These are phyloP conservation scores for Aphis gossypii DNA, from an alignment of 1,140 invertebrate genomes.

Conservation along the genomic window DNA sequence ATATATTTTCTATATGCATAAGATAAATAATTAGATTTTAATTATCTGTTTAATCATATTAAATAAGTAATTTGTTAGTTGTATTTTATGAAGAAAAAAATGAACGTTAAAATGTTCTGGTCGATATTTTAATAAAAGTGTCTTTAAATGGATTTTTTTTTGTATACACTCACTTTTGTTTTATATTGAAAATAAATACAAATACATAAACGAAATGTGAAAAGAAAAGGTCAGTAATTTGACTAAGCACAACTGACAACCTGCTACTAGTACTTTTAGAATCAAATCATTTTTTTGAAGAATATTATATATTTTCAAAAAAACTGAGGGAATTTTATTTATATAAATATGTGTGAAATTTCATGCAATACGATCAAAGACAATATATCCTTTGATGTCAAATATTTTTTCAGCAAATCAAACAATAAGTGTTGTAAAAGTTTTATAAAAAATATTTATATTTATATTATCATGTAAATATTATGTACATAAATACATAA, in stretches of 20 bases:
- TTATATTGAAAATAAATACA: neutral
- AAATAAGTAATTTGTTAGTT: neutral
- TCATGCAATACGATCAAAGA: constrained; percentile 4
- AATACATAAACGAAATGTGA: neutral
- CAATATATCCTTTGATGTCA: neutral
- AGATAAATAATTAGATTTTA: constrained; percentile 14
- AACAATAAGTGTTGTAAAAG: constrained; percentile 4
- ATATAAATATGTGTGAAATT: neutral
- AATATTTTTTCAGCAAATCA: neutral
- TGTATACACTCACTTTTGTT: neutral
- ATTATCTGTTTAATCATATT: neutral
- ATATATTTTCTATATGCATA: neutral
- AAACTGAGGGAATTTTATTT: neutral
- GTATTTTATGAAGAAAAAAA: neutral
- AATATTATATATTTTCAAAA: neutral
- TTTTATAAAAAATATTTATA: neutral
- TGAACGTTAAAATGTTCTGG: neutral
- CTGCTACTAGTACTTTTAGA: neutral
- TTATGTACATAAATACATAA: constrained; percentile 9
- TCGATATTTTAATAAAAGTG: neutral
- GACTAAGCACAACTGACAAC: neutral
- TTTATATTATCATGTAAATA: constrained; percentile 5
- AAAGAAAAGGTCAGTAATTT: neutral
- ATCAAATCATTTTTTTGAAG: neutral
- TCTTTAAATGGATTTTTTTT: neutral